These are phyloP conservation scores for Morpho helenor DNA, from an alignment of 2,888 invertebrate species.

Conservation along the genomic window DNA sequence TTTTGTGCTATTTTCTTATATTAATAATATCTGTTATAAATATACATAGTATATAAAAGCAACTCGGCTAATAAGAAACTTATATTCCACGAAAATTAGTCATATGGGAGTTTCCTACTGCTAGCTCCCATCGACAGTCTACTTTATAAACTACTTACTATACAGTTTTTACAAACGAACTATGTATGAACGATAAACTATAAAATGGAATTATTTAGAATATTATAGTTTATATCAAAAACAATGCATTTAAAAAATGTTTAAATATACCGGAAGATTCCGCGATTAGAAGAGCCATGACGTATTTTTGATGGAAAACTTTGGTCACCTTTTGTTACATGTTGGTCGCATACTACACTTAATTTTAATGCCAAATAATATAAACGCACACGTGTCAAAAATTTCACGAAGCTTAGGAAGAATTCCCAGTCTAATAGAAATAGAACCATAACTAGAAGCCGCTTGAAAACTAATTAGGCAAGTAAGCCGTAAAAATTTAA, in stretches of 20 bases:
- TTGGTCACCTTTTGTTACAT: slow-evolving; percentile 61
- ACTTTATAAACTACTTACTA: slow-evolving; percentile 22
- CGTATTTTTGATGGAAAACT: slow-evolving; percentile 64
- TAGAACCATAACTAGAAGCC: too few relatives aligned
- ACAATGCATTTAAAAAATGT: slow-evolving; percentile 59
- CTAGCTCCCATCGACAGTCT: slow-evolving; percentile 23
- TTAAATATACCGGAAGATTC: slow-evolving; percentile 49
- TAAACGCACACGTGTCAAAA: neutral
- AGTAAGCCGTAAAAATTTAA: too few relatives aligned
- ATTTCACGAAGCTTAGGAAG: too few relatives aligned
- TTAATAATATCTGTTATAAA: slow-evolving; percentile 63
- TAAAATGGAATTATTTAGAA: slow-evolving; percentile 54
- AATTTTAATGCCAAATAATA: slow-evolving; percentile 4
- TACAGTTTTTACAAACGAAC: slow-evolving; percentile 64
- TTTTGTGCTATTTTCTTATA: slow-evolving; percentile 68
- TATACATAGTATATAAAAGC: slow-evolving; percentile 50
- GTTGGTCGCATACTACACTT: slow-evolving; percentile 47
- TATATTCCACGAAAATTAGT: slow-evolving; percentile 39
- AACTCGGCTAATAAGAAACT: slow-evolving; percentile 44
- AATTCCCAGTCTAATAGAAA: too few relatives aligned
- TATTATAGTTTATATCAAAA: slow-evolving; percentile 69
- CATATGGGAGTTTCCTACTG: slow-evolving; percentile 33
- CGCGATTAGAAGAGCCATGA: slow-evolving; percentile 24
- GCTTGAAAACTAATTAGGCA: too few relatives aligned
- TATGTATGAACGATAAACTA: slow-evolving; percentile 63